A percentile compares a stretch with the other conserved stretches of the same genome.
These are phyloP conservation scores for Lycocerus yunnanus DNA, from an alignment of 2,888 invertebrate species.

Conservation along the genomic window DNA sequence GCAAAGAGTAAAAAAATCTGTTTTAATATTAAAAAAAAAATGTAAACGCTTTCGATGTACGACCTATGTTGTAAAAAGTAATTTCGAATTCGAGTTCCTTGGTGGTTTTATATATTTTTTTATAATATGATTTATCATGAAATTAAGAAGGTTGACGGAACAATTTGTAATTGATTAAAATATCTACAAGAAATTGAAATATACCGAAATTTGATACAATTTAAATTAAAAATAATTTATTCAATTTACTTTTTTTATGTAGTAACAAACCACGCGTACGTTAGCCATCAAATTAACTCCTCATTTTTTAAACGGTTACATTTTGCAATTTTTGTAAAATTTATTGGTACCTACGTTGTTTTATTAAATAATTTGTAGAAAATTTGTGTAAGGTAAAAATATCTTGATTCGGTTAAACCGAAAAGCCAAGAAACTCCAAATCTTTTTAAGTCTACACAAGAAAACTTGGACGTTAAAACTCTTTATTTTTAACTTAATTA, in stretches of 20 bases:
- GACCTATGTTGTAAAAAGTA: too few relatives aligned
- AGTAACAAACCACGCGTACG: not conserved
- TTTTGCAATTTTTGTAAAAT: not conserved
- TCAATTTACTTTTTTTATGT: not conserved
- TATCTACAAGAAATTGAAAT: not conserved
- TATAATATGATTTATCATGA: not conserved
- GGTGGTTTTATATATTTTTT: not conserved
- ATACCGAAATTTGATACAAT: not conserved
- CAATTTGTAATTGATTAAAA: not conserved
- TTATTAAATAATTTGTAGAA: not conserved
- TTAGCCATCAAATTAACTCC: not conserved
- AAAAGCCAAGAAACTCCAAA: not conserved
- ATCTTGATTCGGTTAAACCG: not conserved
- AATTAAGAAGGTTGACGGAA: not conserved
- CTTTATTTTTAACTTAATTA: slow-evolving; percentile 18
- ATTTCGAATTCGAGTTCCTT: not conserved
- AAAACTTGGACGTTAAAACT: slow-evolving; percentile 9
- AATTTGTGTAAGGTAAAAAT: not conserved
- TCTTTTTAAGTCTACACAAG: not conserved
- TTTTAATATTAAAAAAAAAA: not conserved
- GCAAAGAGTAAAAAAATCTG: not conserved
- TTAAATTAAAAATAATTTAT: not conserved
- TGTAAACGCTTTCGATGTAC: not conserved
- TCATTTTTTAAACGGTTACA: not conserved
- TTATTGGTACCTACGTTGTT: too few relatives aligned